phyloP scores from a whole-genome alignment of 2,888 invertebrate species.

The Petrolisthes cinctipes region DNA sequence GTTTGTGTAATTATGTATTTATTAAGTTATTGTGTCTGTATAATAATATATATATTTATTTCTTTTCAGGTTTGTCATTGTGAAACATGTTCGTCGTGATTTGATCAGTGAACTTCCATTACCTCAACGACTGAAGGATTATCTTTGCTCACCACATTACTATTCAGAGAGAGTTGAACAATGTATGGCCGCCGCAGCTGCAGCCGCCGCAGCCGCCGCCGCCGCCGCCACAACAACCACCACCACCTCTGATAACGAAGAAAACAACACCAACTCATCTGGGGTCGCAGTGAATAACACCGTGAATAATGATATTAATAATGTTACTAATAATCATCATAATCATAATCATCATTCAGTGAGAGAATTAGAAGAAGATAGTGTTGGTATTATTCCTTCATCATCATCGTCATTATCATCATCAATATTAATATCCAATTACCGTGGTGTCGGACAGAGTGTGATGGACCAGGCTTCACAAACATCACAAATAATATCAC shows the following conservation, averaged over 20 bases:
- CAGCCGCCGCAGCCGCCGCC: conserved; percentile 23
- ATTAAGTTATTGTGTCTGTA: too few relatives aligned
- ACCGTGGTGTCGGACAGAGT: conserved; percentile 53
- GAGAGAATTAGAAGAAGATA: conserved; percentile 44
- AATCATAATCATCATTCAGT: conserved; percentile 24
- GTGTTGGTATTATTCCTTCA: not conserved
- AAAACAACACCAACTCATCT: conserved; percentile 46
- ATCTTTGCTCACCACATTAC: conserved; percentile 89
- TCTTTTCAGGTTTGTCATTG: conserved; percentile 84
- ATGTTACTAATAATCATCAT: too few relatives aligned
- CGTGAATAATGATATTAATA: not conserved
- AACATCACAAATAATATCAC: conserved; percentile 55
- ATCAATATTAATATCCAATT: conserved; percentile 25
- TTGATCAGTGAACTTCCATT: conserved; percentile 85
- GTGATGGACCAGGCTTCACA: conserved; percentile 61
- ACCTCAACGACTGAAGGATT: conserved; percentile 87
- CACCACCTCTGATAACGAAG: conserved; percentile 18
- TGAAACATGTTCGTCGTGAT: conserved; percentile 90
- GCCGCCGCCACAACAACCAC: too few relatives aligned
- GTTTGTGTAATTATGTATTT: too few relatives aligned
- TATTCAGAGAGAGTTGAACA: conserved; percentile 81
- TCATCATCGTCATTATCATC: not conserved
- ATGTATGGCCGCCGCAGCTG: conserved; percentile 57
- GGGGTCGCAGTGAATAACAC: conserved; percentile 22
- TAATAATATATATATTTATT: too few relatives aligned